Base-by-base conservation (phyloP, 2,888 invertebrate genomes). In the Mesorhabditis belari region DNA sequence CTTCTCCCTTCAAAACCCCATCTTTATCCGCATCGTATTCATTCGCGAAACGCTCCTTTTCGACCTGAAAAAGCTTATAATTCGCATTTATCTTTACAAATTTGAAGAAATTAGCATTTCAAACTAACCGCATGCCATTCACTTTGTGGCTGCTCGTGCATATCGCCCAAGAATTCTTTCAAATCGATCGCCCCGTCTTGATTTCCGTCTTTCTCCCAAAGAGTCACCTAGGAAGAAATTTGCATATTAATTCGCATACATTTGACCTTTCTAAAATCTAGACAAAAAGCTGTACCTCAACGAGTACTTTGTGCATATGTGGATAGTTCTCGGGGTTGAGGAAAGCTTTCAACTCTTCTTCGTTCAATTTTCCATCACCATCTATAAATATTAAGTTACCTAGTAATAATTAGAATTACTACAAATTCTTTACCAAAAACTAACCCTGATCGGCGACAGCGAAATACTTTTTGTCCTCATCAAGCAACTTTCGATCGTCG, bases 271-370 rank as follows among this genome's bases (percentile, higher is more conserved):
- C 21, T 9, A 21, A 19, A 51, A 17, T n/a, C 12, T 6, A 51
- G 6, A 9, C 12, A 51, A 17, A 51, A 51, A 17, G 21, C n/a
- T 9, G 12, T 83, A 92, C 91, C 75, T 88, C 70, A 26, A 80
- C 72, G n/a, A 81, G 67, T n/a, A 73, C 71, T 26, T 71, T 75
- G 66, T 83, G 81, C 95, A 96, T 95, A 78, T 87, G 86, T 28
- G 88, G 88, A 82, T 90, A 89, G 82, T 95, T 93, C 83, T 94
- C 93, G 0, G 98, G 96, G 82, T 91, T 92, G 53, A 90, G 88
- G 83, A 95, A 96, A 24, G 89, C 87, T 69, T 89, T 85, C 84
- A 91, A 94, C 82, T 98, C 96, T 2, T 86, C 84, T 2, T 85
- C 77, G 75, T 88, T 86, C 57, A 98, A 85, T 29, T 85, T 82